A percentile compares a stretch with the other conserved stretches of the same genome.
Evolutionary conservation across 1,140 invertebrate species (phyloP).

Genomic region (Cylas formicarius): DNA sequence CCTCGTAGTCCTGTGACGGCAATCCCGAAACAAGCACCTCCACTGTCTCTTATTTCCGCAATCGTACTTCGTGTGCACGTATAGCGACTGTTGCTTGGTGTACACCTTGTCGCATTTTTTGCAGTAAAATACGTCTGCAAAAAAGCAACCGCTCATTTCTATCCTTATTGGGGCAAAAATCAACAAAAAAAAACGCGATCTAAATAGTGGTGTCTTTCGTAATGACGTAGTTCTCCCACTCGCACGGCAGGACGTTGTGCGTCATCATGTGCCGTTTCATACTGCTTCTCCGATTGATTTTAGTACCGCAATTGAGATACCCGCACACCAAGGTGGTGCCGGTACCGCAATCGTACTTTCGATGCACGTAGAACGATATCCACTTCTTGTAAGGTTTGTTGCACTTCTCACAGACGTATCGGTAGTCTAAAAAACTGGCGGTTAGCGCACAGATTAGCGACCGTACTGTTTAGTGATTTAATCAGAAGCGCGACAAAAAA

Average conservation of each 20-base stretch:
- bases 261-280: conserved; percentile 10
- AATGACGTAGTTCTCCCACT: conserved; percentile 12
- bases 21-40: conserved; percentile 8
- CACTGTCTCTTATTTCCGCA: conserved; percentile 14
- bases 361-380: conserved; percentile 51
- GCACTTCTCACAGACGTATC: conserved; percentile 46
- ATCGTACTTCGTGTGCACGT: conserved; percentile 20
- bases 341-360: conserved; percentile 54
- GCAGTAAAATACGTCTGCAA: conserved; percentile 12
- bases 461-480: background rate
- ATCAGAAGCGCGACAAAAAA: background rate
- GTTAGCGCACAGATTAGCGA: conserved; percentile 6
- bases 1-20: conserved; percentile 11
- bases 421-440: conserved; percentile 1
- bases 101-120: conserved; percentile 14
- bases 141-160: conserved; percentile 16
- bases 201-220: background rate
- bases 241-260: background rate
- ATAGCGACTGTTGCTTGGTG: conserved; percentile 11
- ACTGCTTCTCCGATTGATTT: conserved; percentile 5
- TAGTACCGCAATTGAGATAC: conserved; percentile 14
- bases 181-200: background rate
- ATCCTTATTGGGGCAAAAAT: too few species aligned
- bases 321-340: conserved; percentile 6
- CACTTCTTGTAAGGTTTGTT: conserved; percentile 50